Percentiles rank a stretch among this genome's conserved stretches.
These are phyloP conservation scores for Troilus luridus DNA, from an alignment of 2,888 invertebrate genomes.

Conservation along the genomic window DNA sequence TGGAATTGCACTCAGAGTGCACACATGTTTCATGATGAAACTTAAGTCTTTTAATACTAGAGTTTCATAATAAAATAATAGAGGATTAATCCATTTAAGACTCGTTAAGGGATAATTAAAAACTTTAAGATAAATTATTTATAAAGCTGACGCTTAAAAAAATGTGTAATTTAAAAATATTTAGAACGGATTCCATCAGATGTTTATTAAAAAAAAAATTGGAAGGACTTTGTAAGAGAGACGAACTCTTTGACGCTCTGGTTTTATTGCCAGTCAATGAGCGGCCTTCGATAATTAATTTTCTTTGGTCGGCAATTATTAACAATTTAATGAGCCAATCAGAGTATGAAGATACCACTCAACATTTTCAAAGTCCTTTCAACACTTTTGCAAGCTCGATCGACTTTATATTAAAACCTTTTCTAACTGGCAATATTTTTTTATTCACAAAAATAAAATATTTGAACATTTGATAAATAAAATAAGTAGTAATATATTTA, in stretches of 20 bases:
- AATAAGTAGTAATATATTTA: too few relatives aligned
- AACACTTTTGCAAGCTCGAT: neutral
- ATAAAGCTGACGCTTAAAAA: too few relatives aligned
- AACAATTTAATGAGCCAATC: conserved; percentile 10
- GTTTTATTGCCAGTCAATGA: conserved; percentile 1
- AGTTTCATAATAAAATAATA: too few relatives aligned
- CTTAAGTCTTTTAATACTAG: too few relatives aligned
- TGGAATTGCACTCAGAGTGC: too few relatives aligned
- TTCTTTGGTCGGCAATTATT: neutral
- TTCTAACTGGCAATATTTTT: too few relatives aligned
- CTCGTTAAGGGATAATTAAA: too few relatives aligned
- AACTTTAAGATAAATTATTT: too few relatives aligned
- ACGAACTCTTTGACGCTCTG: neutral
- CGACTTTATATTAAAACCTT: neutral
- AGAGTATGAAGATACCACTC: neutral
- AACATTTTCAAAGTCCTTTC: neutral
- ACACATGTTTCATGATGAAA: too few relatives aligned
- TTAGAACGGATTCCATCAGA: neutral
- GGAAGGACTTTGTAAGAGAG: neutral
- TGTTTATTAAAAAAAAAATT: neutral
- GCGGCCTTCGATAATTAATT: neutral
- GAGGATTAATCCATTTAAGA: too few relatives aligned
- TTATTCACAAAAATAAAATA: too few relatives aligned
- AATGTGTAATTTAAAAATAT: neutral
- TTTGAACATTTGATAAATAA: too few relatives aligned